Conservation (phyloP, 2,888 invertebrate species). For the Hypercompe scribonia region DNA sequence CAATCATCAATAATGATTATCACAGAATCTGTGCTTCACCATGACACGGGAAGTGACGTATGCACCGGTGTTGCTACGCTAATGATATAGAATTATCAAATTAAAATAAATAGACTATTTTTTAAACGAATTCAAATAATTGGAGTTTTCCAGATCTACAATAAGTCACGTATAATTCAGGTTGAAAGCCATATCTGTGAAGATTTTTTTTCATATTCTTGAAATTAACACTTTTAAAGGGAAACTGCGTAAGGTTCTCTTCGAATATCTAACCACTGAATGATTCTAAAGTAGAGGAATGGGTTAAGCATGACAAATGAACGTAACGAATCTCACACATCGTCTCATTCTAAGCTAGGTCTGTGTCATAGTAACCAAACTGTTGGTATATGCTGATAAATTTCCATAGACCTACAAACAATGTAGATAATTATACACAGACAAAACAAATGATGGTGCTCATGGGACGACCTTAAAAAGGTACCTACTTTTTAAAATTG, state of each 20-base stretch:
- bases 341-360: too few relatives aligned
- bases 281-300: background rate
- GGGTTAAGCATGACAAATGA: too few relatives aligned
- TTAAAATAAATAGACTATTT: constrained; percentile 37
- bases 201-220: too few relatives aligned
- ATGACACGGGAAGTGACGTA: constrained; percentile 68
- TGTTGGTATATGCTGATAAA: too few relatives aligned
- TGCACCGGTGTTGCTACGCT: constrained; percentile 55
- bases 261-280: background rate
- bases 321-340: too few relatives aligned
- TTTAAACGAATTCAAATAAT: constrained; percentile 29
- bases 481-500: too few relatives aligned
- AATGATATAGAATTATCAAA: constrained; percentile 53
- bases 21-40: constrained; percentile 73
- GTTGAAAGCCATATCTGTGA: background rate
- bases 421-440: too few relatives aligned
- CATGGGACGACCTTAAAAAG: too few relatives aligned
- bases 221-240: too few relatives aligned
- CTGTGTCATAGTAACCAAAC: too few relatives aligned
- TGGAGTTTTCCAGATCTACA: constrained; percentile 19
- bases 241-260: background rate
- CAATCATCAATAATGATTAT: constrained; percentile 85
- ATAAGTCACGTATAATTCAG: background rate
- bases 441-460: too few relatives aligned
- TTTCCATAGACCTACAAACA: too few relatives aligned